Percentiles rank a stretch among this genome's conserved stretches.
Conservation (phyloP, 2,113 vertebrate species). For the Clarias gariepinus region DNA sequence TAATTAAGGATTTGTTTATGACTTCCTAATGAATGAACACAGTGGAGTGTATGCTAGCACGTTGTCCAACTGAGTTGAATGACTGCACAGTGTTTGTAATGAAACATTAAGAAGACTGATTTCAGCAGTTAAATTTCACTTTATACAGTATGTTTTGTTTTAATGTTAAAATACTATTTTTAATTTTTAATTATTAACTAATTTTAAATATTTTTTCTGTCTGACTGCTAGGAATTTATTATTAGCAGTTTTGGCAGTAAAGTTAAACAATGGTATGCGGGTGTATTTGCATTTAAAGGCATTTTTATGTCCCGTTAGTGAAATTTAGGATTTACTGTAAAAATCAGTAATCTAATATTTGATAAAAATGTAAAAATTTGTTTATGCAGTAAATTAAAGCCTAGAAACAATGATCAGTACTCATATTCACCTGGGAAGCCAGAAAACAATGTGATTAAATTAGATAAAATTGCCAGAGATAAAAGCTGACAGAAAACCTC, state of each 20-base stretch:
- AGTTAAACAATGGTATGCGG: background rate
- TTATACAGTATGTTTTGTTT: background rate
- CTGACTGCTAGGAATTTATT: background rate
- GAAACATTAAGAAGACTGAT: background rate
- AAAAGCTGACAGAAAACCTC: background rate
- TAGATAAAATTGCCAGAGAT: background rate
- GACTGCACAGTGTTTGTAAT: background rate
- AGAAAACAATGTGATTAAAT: background rate
- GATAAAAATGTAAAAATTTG: background rate
- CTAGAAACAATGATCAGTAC: background rate
- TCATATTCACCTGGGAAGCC: background rate
- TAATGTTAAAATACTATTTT: background rate
- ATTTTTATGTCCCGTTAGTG: no score
- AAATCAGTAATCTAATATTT: no score
- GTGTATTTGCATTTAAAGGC: no score
- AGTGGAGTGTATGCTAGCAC: background rate
- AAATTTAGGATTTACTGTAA: no score
- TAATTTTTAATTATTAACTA: no score
- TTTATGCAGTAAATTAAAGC: background rate
- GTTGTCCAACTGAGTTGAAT: background rate
- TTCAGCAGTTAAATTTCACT: background rate
- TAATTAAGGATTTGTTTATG: constrained; percentile 13
- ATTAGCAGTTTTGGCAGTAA: background rate
- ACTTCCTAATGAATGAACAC: background rate
- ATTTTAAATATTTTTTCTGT: no score